Conservation (phyloP, 2,888 invertebrate genomes). For the Dyspetes luteomarginatus region DNA sequence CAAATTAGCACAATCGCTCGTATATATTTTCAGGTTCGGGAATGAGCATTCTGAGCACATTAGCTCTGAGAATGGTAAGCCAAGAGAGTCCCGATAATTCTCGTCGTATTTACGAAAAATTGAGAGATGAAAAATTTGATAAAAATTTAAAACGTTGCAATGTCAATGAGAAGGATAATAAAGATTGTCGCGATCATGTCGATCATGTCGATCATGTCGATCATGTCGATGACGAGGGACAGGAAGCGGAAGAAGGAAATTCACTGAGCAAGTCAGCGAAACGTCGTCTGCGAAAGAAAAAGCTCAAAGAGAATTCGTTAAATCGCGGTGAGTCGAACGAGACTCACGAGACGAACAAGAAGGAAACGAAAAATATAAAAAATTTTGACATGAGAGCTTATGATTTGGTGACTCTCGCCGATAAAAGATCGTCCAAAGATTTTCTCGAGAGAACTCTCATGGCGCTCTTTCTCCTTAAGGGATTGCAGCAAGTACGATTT, state of each 20-base stretch:
- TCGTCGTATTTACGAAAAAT: conserved; percentile 84
- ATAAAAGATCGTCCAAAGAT: conserved; percentile 87
- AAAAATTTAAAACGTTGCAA: not conserved
- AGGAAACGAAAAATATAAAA: conserved; percentile 31
- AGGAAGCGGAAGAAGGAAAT: conserved; percentile 35
- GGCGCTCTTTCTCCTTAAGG: conserved; percentile 90
- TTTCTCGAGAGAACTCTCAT: conserved; percentile 91
- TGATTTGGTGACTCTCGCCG: conserved; percentile 88
- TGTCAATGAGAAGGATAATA: not conserved
- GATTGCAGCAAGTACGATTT: conserved; percentile 88
- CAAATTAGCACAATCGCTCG: no score
- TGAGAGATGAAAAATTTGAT: conserved; percentile 69
- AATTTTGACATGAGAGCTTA: conserved; percentile 84
- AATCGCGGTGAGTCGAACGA: conserved; percentile 80
- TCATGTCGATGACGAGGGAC: no score
- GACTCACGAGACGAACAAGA: conserved; percentile 28
- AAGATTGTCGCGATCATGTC: no score
- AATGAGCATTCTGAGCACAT: conserved; percentile 91
- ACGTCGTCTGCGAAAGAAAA: conserved; percentile 74
- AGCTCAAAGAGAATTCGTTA: conserved; percentile 70
- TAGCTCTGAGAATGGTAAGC: conserved; percentile 91
- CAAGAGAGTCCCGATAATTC: conserved; percentile 86
- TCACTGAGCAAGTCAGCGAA: conserved; percentile 72
- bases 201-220: no score
- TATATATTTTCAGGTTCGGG: conserved; percentile 86